Evolutionary conservation across 1,140 invertebrate genomes (phyloP).

Genomic region (Eumeta japonica): DNA sequence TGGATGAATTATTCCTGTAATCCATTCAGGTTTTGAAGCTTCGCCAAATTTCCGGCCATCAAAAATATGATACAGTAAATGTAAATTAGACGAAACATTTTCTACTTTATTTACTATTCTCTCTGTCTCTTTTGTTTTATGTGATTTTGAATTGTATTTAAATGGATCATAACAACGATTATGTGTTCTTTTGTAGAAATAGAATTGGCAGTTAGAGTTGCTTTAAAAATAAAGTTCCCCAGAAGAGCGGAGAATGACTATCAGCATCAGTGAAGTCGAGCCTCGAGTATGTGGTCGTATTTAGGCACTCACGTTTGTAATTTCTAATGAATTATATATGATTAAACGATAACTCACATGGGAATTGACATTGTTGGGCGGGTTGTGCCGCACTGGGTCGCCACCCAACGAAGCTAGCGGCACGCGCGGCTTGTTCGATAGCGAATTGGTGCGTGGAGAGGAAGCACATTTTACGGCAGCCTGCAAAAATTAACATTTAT

Average conservation of each 20-base stretch:
- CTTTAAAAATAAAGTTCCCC: neutral
- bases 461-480: conserved; percentile 52
- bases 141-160: too few species aligned
- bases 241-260: neutral
- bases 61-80: too few species aligned
- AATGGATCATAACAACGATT: too few species aligned
- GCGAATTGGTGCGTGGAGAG: conserved; percentile 46
- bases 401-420: conserved; percentile 39
- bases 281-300: neutral
- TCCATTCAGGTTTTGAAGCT: too few species aligned
- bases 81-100: too few species aligned
- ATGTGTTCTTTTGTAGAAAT: too few species aligned
- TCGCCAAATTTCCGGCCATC: too few species aligned
- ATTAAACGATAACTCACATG: conserved; percentile 33
- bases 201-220: too few species aligned
- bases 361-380: conserved; percentile 46
- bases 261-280: neutral
- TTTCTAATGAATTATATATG: neutral
- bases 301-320: neutral
- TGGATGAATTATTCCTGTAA: too few species aligned
- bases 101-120: too few species aligned
- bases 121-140: too few species aligned
- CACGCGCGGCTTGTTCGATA: conserved; percentile 45
- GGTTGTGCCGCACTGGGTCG: conserved; percentile 39
- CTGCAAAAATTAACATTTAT: conserved; percentile 16